These are phyloP conservation scores for Hydrotaea diabolus DNA, from an alignment of 2,888 invertebrate genomes.

Conservation along the genomic window DNA sequence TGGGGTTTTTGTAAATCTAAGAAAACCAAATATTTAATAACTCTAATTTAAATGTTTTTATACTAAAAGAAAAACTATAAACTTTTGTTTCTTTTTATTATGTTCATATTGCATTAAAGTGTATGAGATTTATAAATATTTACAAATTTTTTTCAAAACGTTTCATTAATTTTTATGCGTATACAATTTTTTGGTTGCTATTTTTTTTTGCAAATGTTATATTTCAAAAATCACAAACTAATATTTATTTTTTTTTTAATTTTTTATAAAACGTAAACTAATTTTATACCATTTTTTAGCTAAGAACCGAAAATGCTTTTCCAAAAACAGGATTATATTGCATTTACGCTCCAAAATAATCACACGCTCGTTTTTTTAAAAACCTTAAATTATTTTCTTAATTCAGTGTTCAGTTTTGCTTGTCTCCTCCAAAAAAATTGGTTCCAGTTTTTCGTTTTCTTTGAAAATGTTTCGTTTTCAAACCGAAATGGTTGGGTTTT, in stretches of 20 bases:
- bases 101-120: constrained; percentile 7
- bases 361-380: constrained; percentile 18
- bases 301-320: constrained; percentile 8
- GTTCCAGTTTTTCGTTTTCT: constrained; percentile 18
- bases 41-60: background rate
- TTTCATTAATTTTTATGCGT: constrained; percentile 22
- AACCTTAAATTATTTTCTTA: constrained; percentile 20
- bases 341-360: background rate
- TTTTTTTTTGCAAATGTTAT: background rate
- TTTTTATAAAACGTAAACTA: background rate
- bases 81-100: no score
- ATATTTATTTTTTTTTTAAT: background rate
- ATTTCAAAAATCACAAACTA: no score
- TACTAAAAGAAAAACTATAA: background rate
- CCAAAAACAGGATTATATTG: background rate
- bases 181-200: constrained; percentile 35
- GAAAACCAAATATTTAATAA: constrained; percentile 37
- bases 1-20: constrained; percentile 43
- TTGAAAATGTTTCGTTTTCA: constrained; percentile 22
- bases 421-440: constrained; percentile 30
- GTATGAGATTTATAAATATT: constrained; percentile 28
- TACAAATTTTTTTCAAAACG: constrained; percentile 25
- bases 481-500: constrained; percentile 23
- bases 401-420: constrained; percentile 2
- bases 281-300: background rate